Evolutionary conservation across 2,888 invertebrate species (phyloP), one percentile per base, ranked within the genome.

Genomic region (Chymomyza amoena): DNA sequence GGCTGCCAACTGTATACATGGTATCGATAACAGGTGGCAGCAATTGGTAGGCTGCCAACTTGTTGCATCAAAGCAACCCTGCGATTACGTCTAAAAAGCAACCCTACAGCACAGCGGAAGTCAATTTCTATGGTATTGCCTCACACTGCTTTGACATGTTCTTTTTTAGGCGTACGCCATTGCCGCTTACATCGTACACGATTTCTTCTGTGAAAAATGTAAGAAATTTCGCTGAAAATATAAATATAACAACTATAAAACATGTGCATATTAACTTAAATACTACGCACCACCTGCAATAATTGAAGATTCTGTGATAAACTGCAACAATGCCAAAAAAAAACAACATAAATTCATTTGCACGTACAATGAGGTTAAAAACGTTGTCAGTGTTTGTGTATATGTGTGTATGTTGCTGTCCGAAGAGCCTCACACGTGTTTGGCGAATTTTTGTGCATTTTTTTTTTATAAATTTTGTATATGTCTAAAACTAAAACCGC

Each of bases 161-260:
- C 91, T 91, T 91, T 91, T 91, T 87, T 89, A 87, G 89, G 89
- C 91, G 89, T 90, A 90, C 91, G 91, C 89, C 90, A 90, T 90
- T 89, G 84, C 90, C 82, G 88, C 89, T 89, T 88, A 90, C 89
- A 89, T 90, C 90, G 90, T 86, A 78, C 79, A 86, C 78, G 77
- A 86, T 84, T 89, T 87, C 89, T 85, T 86, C 84, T 77, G 83
- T 83, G 78, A 82, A 86, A 89, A 91, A 91, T 80, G 91, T 91
- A 91, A 91, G 91, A 72, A 80, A 74, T 76, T 79, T 79, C 72
- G 68, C 61, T 61, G 10, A 80, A 88, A 68, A 72, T 76, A 9
- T 72, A 64, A 64, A 78, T 80, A 79, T 36, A 70, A 57, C 66
- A 64, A 62, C 68, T 57, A 60, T 61, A 71, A 69, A 68, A 10